Evolutionary conservation across 1,140 invertebrate species (phyloP), one percentile per base, ranked within the genome.

Genomic region (Arion vulgaris): DNA sequence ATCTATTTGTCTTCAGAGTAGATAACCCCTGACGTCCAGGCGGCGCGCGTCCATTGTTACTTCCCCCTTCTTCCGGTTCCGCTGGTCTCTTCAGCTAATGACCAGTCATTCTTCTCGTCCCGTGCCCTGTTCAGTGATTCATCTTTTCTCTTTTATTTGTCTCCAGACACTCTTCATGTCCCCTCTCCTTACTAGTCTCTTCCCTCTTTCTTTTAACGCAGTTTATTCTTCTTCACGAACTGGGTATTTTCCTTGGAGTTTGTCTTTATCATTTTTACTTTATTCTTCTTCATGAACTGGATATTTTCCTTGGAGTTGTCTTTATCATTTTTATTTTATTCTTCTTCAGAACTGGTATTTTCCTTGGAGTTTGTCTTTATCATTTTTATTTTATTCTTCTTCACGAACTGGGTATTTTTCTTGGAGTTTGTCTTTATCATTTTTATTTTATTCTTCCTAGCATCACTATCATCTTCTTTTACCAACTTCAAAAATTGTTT

Each of bases 21-120:
- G 73, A 75, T 75, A 75, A 75, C 73, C 45, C 73, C 73, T 51
- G 73, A 75, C 73, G 73, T 75, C 73, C 73, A 75, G 45, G 41
- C 73, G 73, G 73, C 45, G 45, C 45, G 73, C 23, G 73, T 45
- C 73, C 73, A 75, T 75, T 75, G 73, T 75, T 75, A 36, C 73
- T 75, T 53, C 45, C 39, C 73, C 26, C 73, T n/a, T 45, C 73
- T 75, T 75, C 73, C 73, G 73, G 73, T 75, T 75, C 73, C 73
- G 73, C 73, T 28, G 28, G 73, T 75, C 73, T 51, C 73, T 51
- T 49, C 39, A 53, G 73, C 73, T 75, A 75, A 75, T 75, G 73
- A 75, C 73, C 41, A n/a, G 38, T 49, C 73, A 75, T 75, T 75
- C 73, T 75, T 75, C 73, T 75, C 38, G 39, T 51, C 49, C 41